A percentile compares a stretch with the other conserved stretches of the same genome.
phyloP scores from a whole-genome alignment of 2,797 vertebrate genomes.

The Phataginus tricuspis region DNA sequence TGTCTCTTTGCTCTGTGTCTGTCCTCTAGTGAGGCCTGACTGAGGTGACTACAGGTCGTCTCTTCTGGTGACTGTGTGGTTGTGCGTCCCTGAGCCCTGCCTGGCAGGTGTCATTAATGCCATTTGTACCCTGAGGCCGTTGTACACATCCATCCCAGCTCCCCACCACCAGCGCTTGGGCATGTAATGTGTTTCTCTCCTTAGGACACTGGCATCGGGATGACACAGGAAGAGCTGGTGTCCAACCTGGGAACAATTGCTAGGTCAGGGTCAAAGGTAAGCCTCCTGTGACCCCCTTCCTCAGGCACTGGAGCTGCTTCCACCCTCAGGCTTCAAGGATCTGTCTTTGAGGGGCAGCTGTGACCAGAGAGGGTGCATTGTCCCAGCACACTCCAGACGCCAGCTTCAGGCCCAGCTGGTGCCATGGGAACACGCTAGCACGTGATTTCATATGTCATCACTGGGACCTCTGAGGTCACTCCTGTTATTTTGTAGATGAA shows the following conservation, averaged over 20 bases:
- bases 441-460: neutral
- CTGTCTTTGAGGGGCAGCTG: neutral
- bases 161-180: rapidly evolving
- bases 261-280: constrained; percentile 97
- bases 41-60: neutral
- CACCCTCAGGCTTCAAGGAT: neutral
- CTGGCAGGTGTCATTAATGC: neutral
- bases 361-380: neutral
- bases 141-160: rapidly evolving
- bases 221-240: constrained; percentile 94
- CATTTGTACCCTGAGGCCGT: neutral
- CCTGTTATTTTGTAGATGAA: neutral
- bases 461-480: neutral
- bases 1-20: neutral
- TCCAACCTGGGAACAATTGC: constrained; percentile 97
- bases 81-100: neutral
- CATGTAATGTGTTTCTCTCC: neutral
- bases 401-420: neutral
- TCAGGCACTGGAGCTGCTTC: neutral
- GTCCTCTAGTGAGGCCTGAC: neutral
- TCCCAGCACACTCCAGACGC: rapidly evolving
- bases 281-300: too few relatives aligned
- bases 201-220: constrained; percentile 97
- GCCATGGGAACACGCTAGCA: too few relatives aligned
- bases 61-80: neutral